These are phyloP conservation scores for Myathropa florea DNA, from an alignment of 2,888 invertebrate species.

Conservation along the genomic window DNA sequence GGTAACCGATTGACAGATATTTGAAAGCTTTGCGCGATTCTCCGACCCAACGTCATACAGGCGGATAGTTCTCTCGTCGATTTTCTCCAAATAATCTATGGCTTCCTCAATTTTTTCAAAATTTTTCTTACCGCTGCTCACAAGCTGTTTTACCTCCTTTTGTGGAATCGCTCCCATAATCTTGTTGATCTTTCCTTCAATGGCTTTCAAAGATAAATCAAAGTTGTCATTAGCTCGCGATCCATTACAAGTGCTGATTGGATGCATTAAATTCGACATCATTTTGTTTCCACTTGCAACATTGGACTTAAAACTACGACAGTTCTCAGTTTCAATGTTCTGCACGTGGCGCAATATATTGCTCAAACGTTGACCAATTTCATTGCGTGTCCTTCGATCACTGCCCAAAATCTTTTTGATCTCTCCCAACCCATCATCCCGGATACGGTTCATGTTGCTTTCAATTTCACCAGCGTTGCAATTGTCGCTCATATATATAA, in stretches of 20 bases:
- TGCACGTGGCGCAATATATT: constrained; percentile 74
- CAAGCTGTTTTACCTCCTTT: constrained; percentile 70
- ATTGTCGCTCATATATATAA: constrained; percentile 77
- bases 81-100: constrained; percentile 73
- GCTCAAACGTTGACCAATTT: constrained; percentile 73
- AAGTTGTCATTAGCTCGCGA: constrained; percentile 56
- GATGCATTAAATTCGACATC: constrained; percentile 70
- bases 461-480: constrained; percentile 51
- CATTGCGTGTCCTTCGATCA: constrained; percentile 71
- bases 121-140: constrained; percentile 69
- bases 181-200: constrained; percentile 72
- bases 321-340: constrained; percentile 72
- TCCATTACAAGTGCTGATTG: constrained; percentile 64
- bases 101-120: constrained; percentile 76
- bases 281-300: constrained; percentile 44
- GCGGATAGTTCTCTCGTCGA: constrained; percentile 76
- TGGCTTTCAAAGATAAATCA: constrained; percentile 66
- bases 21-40: constrained; percentile 72
- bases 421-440: constrained; percentile 60
- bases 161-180: constrained; percentile 48
- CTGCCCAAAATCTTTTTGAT: constrained; percentile 62
- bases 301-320: constrained; percentile 23
- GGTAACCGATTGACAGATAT: constrained; percentile 75
- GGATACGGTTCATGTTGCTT: constrained; percentile 26
- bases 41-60: constrained; percentile 73